Percentiles rank a stretch among this genome's conserved stretches.
Evolutionary conservation across 1,140 invertebrate species (phyloP).

Genomic region (Apolygus lucorum): DNA sequence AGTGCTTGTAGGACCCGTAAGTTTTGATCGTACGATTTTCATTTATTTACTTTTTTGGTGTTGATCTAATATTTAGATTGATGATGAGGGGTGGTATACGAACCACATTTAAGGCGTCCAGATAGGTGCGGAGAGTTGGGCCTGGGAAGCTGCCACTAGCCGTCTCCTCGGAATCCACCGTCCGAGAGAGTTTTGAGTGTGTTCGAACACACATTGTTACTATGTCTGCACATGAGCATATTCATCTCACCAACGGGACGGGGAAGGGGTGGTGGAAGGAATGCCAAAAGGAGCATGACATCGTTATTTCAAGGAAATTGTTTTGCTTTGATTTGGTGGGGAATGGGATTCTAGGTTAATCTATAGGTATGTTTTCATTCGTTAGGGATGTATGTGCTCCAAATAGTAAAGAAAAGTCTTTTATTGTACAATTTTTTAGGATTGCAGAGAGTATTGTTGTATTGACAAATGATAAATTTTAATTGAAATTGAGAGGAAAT

Average conservation of each 20-base stretch:
- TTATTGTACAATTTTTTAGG: no score
- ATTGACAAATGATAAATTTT: no score
- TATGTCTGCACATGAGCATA: conserved; percentile 14
- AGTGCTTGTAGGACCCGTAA: not conserved
- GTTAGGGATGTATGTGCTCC: no score
- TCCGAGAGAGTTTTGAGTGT: conserved; percentile 15
- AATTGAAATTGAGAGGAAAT: no score
- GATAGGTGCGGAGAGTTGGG: conserved; percentile 4
- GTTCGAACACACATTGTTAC: conserved; percentile 15
- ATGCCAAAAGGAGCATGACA: not conserved
- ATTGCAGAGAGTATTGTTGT: no score
- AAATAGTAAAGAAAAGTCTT: no score
- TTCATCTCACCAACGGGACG: conserved; percentile 6
- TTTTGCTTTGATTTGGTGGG: no score
- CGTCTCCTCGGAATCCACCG: not conserved
- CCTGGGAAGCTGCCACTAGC: conserved; percentile 6
- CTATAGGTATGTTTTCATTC: no score
- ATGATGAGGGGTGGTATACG: conserved; percentile 20
- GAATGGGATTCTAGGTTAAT: no score
- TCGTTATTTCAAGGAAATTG: no score
- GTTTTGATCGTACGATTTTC: not conserved
- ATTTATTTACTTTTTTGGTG: not conserved
- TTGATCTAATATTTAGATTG: conserved; percentile 19
- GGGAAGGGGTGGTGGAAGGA: not conserved
- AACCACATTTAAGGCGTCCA: conserved; percentile 14